Conservation (phyloP, 2,797 vertebrate species). For the Hydrocynus forskahlii region DNA sequence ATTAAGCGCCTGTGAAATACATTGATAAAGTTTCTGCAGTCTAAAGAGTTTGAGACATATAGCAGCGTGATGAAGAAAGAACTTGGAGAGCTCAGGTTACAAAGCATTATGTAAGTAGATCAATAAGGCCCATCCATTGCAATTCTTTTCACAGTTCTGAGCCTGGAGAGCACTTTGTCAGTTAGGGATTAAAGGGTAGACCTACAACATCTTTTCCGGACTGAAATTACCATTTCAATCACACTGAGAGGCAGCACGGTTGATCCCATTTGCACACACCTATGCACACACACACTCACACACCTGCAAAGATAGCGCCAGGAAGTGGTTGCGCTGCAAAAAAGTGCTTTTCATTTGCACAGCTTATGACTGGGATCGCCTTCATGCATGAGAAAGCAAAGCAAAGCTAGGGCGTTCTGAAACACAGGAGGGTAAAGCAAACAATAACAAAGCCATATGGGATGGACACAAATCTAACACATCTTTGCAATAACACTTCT, state of each 20-base stretch:
- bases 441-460: conserved; percentile 35
- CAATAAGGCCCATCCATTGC: conserved; percentile 2
- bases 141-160: conserved; percentile 21
- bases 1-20: not conserved
- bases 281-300: not conserved
- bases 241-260: conserved; percentile 45
- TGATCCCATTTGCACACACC: conserved; percentile 17
- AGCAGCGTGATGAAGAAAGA: conserved; percentile 1
- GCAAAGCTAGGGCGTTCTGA: conserved; percentile 5
- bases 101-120: conserved; percentile 26
- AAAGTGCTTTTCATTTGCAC: conserved; percentile 29
- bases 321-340: conserved; percentile 40
- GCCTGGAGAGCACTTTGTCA: not conserved
- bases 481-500: conserved; percentile 30
- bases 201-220: conserved; percentile 53
- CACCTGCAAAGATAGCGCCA: conserved; percentile 27
- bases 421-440: conserved; percentile 34
- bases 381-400: conserved; percentile 24
- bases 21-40: not conserved
- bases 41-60: not conserved
- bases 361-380: conserved; percentile 14
- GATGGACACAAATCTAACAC: conserved; percentile 27
- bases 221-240: conserved; percentile 71
- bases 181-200: conserved; percentile 19
- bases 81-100: conserved; percentile 3